These are phyloP conservation scores for Platycnemis pennipes DNA, from an alignment of 2,888 invertebrate genomes.

Conservation along the genomic window DNA sequence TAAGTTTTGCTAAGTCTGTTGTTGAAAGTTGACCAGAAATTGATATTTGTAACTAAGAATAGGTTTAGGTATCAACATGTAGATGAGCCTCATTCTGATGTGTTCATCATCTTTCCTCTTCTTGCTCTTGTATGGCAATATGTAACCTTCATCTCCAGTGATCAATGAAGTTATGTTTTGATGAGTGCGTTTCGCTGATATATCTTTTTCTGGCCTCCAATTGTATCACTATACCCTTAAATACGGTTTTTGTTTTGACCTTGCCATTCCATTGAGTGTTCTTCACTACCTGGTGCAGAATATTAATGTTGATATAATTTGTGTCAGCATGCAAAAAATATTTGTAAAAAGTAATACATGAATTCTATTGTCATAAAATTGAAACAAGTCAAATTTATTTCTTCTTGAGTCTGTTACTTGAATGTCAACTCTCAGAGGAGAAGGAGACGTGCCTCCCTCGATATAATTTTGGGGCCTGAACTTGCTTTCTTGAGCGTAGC, in stretches of 20 bases:
- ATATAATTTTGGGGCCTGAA: no score
- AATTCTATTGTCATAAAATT: not conserved
- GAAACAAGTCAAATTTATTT: not conserved
- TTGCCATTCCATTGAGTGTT: slow-evolving; percentile 16
- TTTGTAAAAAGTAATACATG: slow-evolving; percentile 4
- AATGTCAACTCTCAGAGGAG: no score
- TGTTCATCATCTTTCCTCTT: not conserved
- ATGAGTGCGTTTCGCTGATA: not conserved
- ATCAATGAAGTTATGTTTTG: not conserved
- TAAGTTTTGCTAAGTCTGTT: not conserved
- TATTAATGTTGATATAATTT: not conserved
- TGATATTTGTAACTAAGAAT: not conserved
- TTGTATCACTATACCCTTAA: not conserved
- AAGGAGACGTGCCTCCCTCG: no score
- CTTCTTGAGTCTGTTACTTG: no score
- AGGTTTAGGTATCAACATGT: not conserved
- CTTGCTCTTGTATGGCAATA: not conserved
- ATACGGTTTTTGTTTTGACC: not conserved
- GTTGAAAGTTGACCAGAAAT: not conserved
- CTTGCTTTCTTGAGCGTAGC: no score
- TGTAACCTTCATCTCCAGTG: not conserved
- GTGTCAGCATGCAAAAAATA: not conserved
- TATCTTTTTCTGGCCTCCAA: not conserved
- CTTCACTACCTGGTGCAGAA: not conserved
- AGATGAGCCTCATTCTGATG: not conserved